Percentiles rank a stretch among this genome's conserved stretches.
phyloP scores from a whole-genome alignment of 2,888 invertebrate genomes.

The Agrotis puta region DNA sequence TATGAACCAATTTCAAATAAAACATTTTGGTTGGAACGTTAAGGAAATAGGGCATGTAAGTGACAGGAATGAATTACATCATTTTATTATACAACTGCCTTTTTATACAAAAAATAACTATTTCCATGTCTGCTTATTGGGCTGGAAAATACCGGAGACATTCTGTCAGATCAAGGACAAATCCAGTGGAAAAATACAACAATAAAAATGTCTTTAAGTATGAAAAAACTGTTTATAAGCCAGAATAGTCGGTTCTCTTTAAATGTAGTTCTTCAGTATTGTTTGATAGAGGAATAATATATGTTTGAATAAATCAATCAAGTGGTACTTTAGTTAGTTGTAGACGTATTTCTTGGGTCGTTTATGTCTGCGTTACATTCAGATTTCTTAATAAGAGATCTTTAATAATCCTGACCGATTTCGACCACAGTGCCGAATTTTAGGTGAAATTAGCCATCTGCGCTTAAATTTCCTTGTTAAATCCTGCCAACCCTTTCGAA shows the following conservation, averaged over 20 bases:
- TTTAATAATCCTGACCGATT: too few species aligned
- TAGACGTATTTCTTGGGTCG: not conserved
- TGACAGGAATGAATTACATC: slow-evolving; percentile 5
- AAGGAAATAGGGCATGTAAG: slow-evolving; percentile 7
- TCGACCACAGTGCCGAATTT: too few species aligned
- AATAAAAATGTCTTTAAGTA: not conserved
- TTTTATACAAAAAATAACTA: not conserved
- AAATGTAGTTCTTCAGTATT: not conserved
- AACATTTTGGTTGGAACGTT: slow-evolving; percentile 9
- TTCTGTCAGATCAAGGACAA: not conserved
- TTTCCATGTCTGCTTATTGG: slow-evolving; percentile 10
- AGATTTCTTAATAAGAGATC: too few species aligned
- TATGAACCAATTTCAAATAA: not conserved
- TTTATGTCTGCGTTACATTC: too few species aligned
- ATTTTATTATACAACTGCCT: slow-evolving; percentile 1
- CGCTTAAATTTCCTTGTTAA: too few species aligned
- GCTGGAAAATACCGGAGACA: slow-evolving; percentile 1
- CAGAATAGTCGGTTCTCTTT: not conserved
- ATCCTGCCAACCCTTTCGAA: too few species aligned
- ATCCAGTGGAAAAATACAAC: slow-evolving; percentile 1
- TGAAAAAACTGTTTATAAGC: not conserved
- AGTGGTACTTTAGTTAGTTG: not conserved
- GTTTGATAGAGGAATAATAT: not conserved
- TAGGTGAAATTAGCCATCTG: too few species aligned
- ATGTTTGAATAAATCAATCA: not conserved